Percentiles rank a stretch among this genome's conserved stretches.
Evolutionary conservation across 2,113 vertebrate species (phyloP).

Genomic region (Charadrius vociferus): DNA sequence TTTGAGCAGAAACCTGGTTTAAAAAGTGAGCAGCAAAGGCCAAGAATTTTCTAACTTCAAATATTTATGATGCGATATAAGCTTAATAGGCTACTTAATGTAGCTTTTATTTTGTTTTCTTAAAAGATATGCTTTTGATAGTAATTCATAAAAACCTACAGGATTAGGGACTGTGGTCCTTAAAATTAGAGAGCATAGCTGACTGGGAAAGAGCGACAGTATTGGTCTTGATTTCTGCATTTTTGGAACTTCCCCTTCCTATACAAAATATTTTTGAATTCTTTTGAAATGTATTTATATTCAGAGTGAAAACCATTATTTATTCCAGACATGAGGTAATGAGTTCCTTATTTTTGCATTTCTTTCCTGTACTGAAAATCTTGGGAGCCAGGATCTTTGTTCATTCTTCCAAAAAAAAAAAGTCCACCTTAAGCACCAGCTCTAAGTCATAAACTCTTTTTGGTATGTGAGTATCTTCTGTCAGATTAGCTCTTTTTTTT

Average conservation of each 20-base stretch:
- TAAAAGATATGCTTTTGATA: background rate
- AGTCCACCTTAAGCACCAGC: background rate
- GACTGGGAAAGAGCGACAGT: background rate
- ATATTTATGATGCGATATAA: background rate
- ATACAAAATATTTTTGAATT: constrained; percentile 9
- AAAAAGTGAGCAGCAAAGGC: background rate
- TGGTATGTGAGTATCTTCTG: background rate
- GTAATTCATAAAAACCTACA: background rate
- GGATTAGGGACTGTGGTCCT: background rate
- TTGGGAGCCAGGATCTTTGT: background rate
- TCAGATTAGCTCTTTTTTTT: background rate
- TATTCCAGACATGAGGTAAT: constrained; percentile 20
- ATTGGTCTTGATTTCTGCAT: background rate
- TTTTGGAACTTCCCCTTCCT: background rate
- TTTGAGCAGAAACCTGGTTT: background rate
- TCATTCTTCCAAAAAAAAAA: background rate
- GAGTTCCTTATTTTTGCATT: constrained; percentile 8
- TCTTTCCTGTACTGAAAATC: background rate
- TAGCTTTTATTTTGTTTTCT: background rate
- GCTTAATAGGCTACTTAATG: background rate
- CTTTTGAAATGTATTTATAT: background rate
- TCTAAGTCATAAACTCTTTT: background rate
- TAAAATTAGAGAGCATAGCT: background rate
- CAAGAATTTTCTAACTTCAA: background rate
- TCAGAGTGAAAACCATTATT: background rate